Percentiles rank a stretch among this genome's conserved stretches.
Conservation (phyloP, 2,113 vertebrate genomes). For the Syngnathus floridae region DNA sequence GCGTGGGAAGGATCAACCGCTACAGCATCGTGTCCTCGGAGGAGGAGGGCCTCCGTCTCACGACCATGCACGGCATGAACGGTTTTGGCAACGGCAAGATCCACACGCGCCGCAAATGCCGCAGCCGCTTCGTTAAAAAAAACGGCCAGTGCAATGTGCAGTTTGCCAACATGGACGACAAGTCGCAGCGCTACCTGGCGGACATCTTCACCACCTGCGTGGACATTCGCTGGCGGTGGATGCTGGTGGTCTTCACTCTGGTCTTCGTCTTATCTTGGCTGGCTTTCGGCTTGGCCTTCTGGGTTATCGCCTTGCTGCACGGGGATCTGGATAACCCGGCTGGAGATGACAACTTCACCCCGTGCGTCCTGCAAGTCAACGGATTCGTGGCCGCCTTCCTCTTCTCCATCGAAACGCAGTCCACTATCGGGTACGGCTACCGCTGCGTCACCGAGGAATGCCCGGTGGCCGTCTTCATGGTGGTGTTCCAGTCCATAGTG, state of each 20-base stretch:
- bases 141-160: constrained; percentile 96
- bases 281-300: constrained; percentile 88
- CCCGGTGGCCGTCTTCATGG: constrained; percentile 90
- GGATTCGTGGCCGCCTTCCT: constrained; percentile 95
- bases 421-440: constrained; percentile 94
- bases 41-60: constrained; percentile 89
- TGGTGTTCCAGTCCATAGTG: constrained; percentile 95
- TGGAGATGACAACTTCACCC: constrained; percentile 83
- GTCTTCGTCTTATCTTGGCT: constrained; percentile 94
- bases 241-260: constrained; percentile 89
- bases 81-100: constrained; percentile 96
- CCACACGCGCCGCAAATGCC: constrained; percentile 87
- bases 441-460: constrained; percentile 96
- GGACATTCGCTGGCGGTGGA: constrained; percentile 96
- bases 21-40: constrained; percentile 96
- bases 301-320: constrained; percentile 91
- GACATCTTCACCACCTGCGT: constrained; percentile 98
- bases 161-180: constrained; percentile 95
- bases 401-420: constrained; percentile 97
- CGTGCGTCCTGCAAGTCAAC: constrained; percentile 91
- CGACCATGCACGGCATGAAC: constrained; percentile 93
- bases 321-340: constrained; percentile 88
- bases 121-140: constrained; percentile 95
- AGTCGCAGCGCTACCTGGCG: constrained; percentile 90
- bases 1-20: constrained; percentile 79